These are phyloP conservation scores for Cheilosia impressa DNA, from an alignment of 2,888 invertebrate genomes.

Conservation along the genomic window DNA sequence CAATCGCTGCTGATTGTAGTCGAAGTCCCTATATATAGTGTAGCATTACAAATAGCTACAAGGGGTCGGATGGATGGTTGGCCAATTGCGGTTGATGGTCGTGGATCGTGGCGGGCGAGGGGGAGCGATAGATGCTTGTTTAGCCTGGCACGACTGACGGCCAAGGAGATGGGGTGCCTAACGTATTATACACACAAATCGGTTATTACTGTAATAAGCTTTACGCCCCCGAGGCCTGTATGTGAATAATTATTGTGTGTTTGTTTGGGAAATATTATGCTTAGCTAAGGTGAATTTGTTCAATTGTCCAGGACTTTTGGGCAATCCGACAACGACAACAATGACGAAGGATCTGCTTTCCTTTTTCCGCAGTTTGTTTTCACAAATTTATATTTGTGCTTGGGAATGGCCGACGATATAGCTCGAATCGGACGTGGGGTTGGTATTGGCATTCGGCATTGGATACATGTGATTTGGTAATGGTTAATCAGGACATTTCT, in stretches of 20 bases:
- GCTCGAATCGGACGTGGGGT: not conserved
- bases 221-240: constrained; percentile 65
- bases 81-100: constrained; percentile 60
- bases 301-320: constrained; percentile 67
- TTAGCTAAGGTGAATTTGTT: constrained; percentile 74
- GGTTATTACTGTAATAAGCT: constrained; percentile 75
- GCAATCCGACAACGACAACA: constrained; percentile 55
- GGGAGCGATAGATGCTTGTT: constrained; percentile 36
- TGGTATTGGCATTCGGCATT: constrained; percentile 20
- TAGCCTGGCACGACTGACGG: constrained; percentile 57
- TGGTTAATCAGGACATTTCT: constrained; percentile 70
- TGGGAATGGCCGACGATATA: not conserved
- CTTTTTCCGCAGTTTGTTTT: constrained; percentile 34
- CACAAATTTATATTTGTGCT: constrained; percentile 43
- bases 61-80: constrained; percentile 36
- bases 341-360: constrained; percentile 34
- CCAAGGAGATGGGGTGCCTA: constrained; percentile 29
- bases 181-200: constrained; percentile 74
- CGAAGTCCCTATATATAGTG: constrained; percentile 52
- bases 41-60: constrained; percentile 74
- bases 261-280: constrained; percentile 63
- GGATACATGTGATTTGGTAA: constrained; percentile 63
- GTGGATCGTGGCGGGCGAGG: not conserved
- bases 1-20: constrained; percentile 73
- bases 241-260: constrained; percentile 73